Evolutionary conservation across 2,888 invertebrate species (phyloP), one percentile per base, ranked within the genome.

Genomic region (Drosophila birchii): DNA sequence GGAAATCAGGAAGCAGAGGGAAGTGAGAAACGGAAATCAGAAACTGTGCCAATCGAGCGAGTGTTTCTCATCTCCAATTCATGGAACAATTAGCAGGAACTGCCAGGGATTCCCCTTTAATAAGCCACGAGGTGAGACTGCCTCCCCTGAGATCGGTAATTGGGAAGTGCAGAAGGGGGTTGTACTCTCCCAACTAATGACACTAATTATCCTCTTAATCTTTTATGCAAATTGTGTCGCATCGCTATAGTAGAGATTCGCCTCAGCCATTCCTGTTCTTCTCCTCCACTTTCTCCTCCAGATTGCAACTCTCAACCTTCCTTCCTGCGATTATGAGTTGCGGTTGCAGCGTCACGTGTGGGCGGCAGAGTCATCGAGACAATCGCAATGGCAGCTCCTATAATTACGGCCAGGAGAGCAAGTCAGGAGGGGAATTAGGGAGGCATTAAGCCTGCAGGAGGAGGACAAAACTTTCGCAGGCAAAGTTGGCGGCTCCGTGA

Each of bases 191-290:
- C 76, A 75, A 69, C 88, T 88, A 86, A 84, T 88, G 84, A 86
- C 84, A 83, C 88, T 84, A 84, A 84, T 88, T 88, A 86, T 80
- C 79, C 80, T 77, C 81, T 80, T 84, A 88, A 84, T 84, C 88
- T 88, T 73, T 77, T 79, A 84, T 82, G 86, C 75, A 88, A 88
- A 88, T 88, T 80, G 72, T 86, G 71, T 73, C 73, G 61, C 64
- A 73, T 34, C 75, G 38, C 20, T 11, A 12, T 20, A 20, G 11
- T 51, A 32, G 61, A 41, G 38, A 57, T 16, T 12, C 59, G 38
- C 39, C 36, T 47, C 38, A 16, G 38, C 45, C 72, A 51, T n/a
- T 53, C 23, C 43, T 11, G 16, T n/a, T 8, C n/a, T 12, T 8
- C 53, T 41, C 23, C 44, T 57, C 38, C 18, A 23, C 36, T 23